These are phyloP conservation scores for Temnothorax unifasciatus DNA, from an alignment of 2,888 invertebrate species.

Conservation along the genomic window DNA sequence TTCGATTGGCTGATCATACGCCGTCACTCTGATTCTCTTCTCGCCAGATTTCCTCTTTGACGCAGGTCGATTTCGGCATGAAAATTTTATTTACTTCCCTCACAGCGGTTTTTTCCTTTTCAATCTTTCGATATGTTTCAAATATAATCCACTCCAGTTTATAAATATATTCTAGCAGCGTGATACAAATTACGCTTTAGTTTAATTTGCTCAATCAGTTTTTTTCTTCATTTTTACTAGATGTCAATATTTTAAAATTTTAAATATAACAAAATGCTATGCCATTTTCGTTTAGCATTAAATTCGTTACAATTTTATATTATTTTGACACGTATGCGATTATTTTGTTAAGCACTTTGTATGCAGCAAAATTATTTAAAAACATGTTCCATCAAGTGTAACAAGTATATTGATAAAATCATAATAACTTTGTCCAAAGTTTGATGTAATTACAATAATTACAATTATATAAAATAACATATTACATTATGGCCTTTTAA, in stretches of 20 bases:
- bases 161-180: neutral
- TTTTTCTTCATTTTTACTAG: neutral
- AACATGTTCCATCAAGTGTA: too few species aligned
- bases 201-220: neutral
- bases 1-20: constrained; percentile 44
- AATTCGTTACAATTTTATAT: neutral
- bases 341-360: neutral
- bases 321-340: neutral
- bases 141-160: neutral
- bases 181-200: neutral
- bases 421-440: neutral
- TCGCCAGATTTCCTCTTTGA: constrained; percentile 32
- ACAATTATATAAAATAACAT: neutral
- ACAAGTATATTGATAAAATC: neutral
- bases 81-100: constrained; percentile 20
- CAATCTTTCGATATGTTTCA: neutral
- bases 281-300: neutral
- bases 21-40: constrained; percentile 4
- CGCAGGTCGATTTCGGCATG: constrained; percentile 6
- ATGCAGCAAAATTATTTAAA: neutral
- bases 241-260: neutral
- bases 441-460: constrained; percentile 2
- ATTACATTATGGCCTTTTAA: neutral
- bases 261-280: neutral
- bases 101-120: neutral